Evolutionary conservation across 2,888 invertebrate genomes (phyloP).

Genomic region (Drosophila nigricruria): DNA sequence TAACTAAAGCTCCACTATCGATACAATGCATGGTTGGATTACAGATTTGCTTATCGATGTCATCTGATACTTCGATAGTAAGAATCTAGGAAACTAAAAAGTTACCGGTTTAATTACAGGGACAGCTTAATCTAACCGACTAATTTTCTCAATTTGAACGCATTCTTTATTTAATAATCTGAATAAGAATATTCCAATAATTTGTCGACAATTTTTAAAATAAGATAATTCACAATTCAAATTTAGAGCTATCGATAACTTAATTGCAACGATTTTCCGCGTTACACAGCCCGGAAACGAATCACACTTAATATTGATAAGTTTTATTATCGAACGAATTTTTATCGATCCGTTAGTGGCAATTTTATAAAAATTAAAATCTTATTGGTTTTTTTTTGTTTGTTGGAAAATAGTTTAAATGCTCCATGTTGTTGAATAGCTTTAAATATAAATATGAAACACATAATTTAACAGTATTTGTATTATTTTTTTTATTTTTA

Average conservation of each 20-base stretch:
- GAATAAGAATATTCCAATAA: neutral
- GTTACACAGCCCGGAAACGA: neutral
- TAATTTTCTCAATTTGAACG: too few relatives aligned
- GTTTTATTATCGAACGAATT: neutral
- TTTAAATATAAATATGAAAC: neutral
- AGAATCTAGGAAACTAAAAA: too few relatives aligned
- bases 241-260: neutral
- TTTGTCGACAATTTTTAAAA: neutral
- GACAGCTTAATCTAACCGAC: too few relatives aligned
- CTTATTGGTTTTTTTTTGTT: too few relatives aligned
- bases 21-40: too few relatives aligned
- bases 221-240: neutral
- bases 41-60: neutral
- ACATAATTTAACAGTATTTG: conserved; percentile 10
- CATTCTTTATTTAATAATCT: neutral
- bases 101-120: too few relatives aligned
- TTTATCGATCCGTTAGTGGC: neutral
- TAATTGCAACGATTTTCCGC: neutral
- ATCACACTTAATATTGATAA: neutral
- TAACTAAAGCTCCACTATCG: too few relatives aligned
- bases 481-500: conserved; percentile 3
- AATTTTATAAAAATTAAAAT: too few relatives aligned
- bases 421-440: neutral
- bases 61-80: neutral
- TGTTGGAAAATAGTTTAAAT: too few relatives aligned